phyloP scores from a whole-genome alignment of 2,888 invertebrate species.

The Orthosia gracilis region DNA sequence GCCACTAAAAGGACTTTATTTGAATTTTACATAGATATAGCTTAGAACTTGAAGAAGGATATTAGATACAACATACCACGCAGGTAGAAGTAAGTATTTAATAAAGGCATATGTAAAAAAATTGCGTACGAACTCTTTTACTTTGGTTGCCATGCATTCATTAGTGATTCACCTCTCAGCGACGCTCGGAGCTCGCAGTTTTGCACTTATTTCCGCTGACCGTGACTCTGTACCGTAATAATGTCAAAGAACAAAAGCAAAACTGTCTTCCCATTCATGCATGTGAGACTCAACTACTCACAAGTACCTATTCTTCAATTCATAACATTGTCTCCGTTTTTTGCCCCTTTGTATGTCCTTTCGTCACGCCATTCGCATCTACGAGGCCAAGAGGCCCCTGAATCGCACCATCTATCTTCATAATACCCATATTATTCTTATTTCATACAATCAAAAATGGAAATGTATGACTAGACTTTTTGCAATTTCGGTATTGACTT shows the following conservation, averaged over 20 bases:
- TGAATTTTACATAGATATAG: not conserved
- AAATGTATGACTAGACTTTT: constrained; percentile 63
- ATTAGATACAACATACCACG: not conserved
- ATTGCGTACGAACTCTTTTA: constrained; percentile 22
- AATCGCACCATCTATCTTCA: constrained; percentile 68
- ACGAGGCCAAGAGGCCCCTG: constrained; percentile 79
- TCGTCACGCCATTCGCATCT: constrained; percentile 76
- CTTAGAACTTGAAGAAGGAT: not conserved
- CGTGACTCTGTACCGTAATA: constrained; percentile 71
- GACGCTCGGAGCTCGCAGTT: constrained; percentile 27
- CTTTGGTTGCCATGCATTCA: constrained; percentile 43
- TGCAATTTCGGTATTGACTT: constrained; percentile 63
- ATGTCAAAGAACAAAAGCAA: constrained; percentile 67
- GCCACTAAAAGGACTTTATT: not conserved
- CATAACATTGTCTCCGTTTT: constrained; percentile 72
- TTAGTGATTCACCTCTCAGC: constrained; percentile 51
- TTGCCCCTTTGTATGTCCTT: constrained; percentile 76
- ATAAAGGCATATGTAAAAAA: constrained; percentile 6
- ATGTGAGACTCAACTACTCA: constrained; percentile 58
- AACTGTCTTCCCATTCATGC: constrained; percentile 69
- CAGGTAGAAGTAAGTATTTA: not conserved
- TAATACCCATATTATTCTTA: constrained; percentile 62
- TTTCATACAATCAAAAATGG: constrained; percentile 58
- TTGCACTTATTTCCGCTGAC: constrained; percentile 66
- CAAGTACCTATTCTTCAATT: constrained; percentile 69